Evolutionary conservation across 2,888 invertebrate species (phyloP), one percentile per base, ranked within the genome.

Genomic region (Eilema griseolum): DNA sequence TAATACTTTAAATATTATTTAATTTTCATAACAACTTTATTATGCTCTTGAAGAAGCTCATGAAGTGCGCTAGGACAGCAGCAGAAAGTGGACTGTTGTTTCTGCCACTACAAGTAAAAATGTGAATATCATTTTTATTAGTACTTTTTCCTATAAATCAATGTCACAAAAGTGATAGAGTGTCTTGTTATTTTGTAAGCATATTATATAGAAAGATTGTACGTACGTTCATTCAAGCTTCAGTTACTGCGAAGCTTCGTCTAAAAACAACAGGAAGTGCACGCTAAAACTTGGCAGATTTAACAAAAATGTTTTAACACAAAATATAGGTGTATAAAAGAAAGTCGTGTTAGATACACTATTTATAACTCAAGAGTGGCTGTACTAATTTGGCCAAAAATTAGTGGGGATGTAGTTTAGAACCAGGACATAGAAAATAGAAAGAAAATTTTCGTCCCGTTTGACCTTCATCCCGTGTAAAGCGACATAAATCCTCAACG

Each of bases 251-350:
- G n/a, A 28, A 65, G 23, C 64, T 65, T 65, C 28, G 28, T 26
- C 14, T 66, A 41, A 66, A 31, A 67, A 61, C 33, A 52, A 61
- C 52, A 20, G 1, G 23, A 56, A 67, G 52, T 60, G 60, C 66
- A 60, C 20, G 24, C 28, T 12, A 11, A 10, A 31, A 56, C 23
- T 61, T 67, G 10, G 12, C 52, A 37, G 26, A n/a, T 12, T 52
- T 33, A 67, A 20, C 61, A 20, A 61, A 56, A 61, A 14, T 67
- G 31, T 67, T 67, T 46, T 23, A n/a, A n/a, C n/a, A n/a, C n/a
- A n/a, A n/a, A n/a, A n/a, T n/a, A n/a, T n/a, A n/a, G n/a, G n/a
- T n/a, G n/a, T n/a, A n/a, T n/a, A n/a, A n/a, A n/a, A n/a, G n/a
- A n/a, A n/a, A n/a, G n/a, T n/a, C n/a, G n/a, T n/a, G n/a, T n/a